Base-by-base conservation (phyloP, 2,888 invertebrate species). In the Tenthredo distinguenda region DNA sequence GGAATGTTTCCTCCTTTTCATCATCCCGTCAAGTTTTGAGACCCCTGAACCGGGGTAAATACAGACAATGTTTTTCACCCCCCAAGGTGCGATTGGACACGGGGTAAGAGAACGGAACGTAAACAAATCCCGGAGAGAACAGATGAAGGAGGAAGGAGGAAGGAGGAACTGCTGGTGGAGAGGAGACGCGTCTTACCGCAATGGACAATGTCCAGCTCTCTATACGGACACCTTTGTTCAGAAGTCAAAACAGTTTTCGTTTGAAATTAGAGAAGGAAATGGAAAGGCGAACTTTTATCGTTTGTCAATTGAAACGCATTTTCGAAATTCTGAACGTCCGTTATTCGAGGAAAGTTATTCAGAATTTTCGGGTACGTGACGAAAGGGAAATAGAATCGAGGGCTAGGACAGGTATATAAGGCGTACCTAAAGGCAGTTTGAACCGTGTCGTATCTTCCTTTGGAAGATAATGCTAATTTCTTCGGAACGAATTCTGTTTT, bases 401-500 rank as follows among this genome's bases (percentile, higher is more conserved):
- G 34, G 5, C 15, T 7, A 34, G 6, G 34, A 15, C 68, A 68
- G 68, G 68, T 68, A 68, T 7, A 18, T 26, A 34, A 68, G 34
- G 68, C 68, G 68, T 68, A 34, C 12, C 68, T 34, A 68, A 68
- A 68, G 6, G 10, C 6, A 18, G 68, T 74, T 43, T 12, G 7
- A 10, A 62, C 81, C 62, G 62, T 62, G 37, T 40, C 81, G 85
- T 86, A 86, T 86, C 58, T 77, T 85, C 85, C 87, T 87, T 88
- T 87, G 87, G 86, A 87, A 89, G 90, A 92, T 92, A 91, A 68
- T 68, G 68, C 34, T 88, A 89, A 91, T 91, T 88, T 89, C 85
- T 79, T 90, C 87, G 91, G 91, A 92, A 92, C 92, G 91, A 92
- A 93, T 92, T 76, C 89, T 91, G 91, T 92, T 91, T 92, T 91